These are phyloP conservation scores for Spinibarbus caldwelli DNA, from an alignment of 2,797 vertebrate genomes.

Conservation along the genomic window DNA sequence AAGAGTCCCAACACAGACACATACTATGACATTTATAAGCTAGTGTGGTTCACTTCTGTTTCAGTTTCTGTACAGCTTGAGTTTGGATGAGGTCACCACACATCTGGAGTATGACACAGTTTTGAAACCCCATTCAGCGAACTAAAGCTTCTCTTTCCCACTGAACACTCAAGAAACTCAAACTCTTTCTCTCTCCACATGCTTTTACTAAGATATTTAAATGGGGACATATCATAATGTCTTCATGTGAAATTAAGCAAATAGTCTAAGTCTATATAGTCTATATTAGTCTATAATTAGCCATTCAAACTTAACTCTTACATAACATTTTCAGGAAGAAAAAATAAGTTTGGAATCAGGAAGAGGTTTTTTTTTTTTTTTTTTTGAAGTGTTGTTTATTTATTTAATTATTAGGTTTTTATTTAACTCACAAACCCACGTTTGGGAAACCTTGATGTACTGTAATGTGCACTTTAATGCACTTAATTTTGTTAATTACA, in stretches of 20 bases:
- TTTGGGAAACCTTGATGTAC: too few species aligned
- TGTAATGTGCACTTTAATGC: too few species aligned
- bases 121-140: constrained; percentile 30
- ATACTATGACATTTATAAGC: constrained; percentile 9
- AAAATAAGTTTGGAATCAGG: neutral
- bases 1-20: neutral
- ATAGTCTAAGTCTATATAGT: too few species aligned
- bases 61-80: constrained; percentile 39
- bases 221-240: neutral
- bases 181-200: neutral
- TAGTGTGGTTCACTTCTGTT: constrained; percentile 36
- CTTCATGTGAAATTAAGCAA: neutral
- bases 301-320: neutral
- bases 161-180: constrained; percentile 4
- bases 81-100: constrained; percentile 59
- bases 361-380: neutral
- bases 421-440: too few species aligned
- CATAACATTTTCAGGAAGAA: neutral
- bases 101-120: constrained; percentile 62
- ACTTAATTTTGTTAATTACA: too few species aligned
- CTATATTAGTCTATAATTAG: neutral
- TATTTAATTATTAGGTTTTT: too few species aligned
- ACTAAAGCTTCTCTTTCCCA: constrained; percentile 28
- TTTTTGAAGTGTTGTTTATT: neutral
- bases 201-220: neutral